Evolutionary conservation across 2,113 vertebrate genomes (phyloP).

Genomic region (Gnathochromis pfefferi): DNA sequence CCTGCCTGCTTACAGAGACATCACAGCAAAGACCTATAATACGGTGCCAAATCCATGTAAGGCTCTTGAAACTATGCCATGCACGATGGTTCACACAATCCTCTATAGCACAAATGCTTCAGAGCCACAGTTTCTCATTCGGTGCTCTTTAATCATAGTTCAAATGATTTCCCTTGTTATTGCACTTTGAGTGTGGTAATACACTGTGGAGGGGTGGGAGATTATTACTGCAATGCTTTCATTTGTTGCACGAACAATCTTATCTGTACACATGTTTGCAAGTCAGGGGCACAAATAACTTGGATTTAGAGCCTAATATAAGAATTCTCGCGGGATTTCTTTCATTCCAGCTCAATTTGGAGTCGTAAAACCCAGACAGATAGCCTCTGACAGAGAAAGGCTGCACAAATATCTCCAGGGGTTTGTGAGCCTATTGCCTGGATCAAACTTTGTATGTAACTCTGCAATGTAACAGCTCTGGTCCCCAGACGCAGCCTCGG

Average conservation of each 20-base stretch:
- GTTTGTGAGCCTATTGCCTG: background rate
- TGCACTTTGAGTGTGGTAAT: background rate
- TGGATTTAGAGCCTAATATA: slow-evolving; percentile 17
- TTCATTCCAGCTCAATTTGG: slow-evolving; percentile 10
- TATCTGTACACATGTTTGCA: background rate
- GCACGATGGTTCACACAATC: slow-evolving; percentile 11
- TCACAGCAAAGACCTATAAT: slow-evolving; percentile 1
- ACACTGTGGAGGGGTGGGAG: background rate
- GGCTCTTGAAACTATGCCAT: slow-evolving; percentile 49
- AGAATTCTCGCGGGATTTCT: background rate
- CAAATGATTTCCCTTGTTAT: background rate
- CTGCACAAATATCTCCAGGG: background rate
- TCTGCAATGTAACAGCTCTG: slow-evolving; percentile 10
- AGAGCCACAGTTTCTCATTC: background rate
- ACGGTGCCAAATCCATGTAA: slow-evolving; percentile 41
- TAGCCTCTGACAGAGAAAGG: background rate
- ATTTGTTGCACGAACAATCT: background rate
- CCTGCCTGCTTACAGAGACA: slow-evolving; percentile 31
- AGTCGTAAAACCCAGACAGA: background rate
- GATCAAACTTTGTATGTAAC: slow-evolving; percentile 45
- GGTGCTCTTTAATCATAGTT: background rate
- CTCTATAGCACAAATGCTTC: slow-evolving; percentile 1
- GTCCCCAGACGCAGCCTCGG: background rate
- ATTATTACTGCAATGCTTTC: background rate
- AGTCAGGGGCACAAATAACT: background rate